Evolutionary conservation across 2,888 invertebrate species (phyloP).

Genomic region (Hedya salicella): DNA sequence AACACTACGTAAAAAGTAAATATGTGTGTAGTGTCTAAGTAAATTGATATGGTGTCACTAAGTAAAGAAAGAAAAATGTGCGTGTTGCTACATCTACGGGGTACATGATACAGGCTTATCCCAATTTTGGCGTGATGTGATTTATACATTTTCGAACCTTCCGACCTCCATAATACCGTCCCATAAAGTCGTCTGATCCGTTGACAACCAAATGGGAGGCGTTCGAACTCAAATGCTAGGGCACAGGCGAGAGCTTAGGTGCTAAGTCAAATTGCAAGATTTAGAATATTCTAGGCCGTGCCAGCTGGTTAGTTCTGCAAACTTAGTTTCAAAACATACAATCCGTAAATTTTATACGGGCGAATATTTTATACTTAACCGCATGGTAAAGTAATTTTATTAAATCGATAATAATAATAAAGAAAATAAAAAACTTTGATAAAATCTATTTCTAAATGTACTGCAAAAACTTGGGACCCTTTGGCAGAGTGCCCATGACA

Average conservation of each 20-base stretch:
- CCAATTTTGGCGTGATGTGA: constrained; percentile 25
- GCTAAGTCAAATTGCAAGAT: background rate
- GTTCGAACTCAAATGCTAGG: background rate
- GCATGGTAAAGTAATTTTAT: too few species aligned
- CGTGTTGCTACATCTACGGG: constrained; percentile 4
- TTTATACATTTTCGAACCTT: constrained; percentile 29
- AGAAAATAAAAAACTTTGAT: too few species aligned
- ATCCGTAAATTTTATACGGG: too few species aligned
- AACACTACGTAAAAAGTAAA: too few species aligned
- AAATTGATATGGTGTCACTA: too few species aligned
- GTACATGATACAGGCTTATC: constrained; percentile 16
- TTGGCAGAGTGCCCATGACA: too few species aligned
- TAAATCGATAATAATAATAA: too few species aligned
- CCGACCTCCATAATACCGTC: constrained; percentile 18
- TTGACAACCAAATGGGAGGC: constrained; percentile 6
- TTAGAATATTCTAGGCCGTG: background rate
- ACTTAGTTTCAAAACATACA: too few species aligned
- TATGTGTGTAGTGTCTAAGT: too few species aligned
- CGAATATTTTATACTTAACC: too few species aligned
- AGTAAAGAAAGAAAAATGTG: background rate
- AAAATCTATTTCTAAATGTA: too few species aligned
- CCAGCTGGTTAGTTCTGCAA: background rate
- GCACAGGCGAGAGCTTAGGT: background rate
- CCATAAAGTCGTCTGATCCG: constrained; percentile 7
- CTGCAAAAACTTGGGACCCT: too few species aligned